phyloP scores from a whole-genome alignment of 2,113 vertebrate genomes.

The Lepus timidus region DNA sequence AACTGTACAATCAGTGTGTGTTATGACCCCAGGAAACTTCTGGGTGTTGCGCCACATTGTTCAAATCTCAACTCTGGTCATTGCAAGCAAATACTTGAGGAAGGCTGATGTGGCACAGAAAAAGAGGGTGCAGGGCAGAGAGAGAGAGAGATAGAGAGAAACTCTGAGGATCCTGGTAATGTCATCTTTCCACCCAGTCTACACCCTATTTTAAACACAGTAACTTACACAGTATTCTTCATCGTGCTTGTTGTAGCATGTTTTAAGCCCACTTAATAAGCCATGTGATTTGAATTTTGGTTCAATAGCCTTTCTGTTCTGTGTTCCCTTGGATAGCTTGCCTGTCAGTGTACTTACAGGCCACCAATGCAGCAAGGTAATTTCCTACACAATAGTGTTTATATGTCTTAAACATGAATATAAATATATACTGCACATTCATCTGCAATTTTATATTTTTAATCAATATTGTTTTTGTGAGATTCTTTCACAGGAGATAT shows the following conservation, averaged over 20 bases:
- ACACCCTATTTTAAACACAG: background rate
- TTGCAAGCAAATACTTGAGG: background rate
- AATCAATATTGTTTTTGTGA: constrained; percentile 5
- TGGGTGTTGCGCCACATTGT: background rate
- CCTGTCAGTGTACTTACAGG: background rate
- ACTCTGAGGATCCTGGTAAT: background rate
- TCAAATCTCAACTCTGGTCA: background rate
- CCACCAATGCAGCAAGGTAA: background rate
- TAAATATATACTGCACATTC: constrained; percentile 17
- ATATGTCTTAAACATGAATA: constrained; percentile 21
- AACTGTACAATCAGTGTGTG: background rate
- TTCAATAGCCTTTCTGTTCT: background rate
- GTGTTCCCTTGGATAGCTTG: background rate
- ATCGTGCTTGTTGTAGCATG: background rate
- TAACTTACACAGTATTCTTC: background rate
- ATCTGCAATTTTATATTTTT: background rate
- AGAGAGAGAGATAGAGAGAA: background rate
- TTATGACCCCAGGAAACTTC: background rate
- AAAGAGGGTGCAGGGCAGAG: background rate
- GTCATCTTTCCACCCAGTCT: background rate
- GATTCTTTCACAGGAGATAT: background rate
- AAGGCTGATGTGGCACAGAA: background rate
- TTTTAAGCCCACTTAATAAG: background rate
- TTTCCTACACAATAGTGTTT: background rate
- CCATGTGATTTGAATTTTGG: background rate